Conservation (phyloP, 2,888 invertebrate genomes). For the Archaeoteleia sp. region DNA sequence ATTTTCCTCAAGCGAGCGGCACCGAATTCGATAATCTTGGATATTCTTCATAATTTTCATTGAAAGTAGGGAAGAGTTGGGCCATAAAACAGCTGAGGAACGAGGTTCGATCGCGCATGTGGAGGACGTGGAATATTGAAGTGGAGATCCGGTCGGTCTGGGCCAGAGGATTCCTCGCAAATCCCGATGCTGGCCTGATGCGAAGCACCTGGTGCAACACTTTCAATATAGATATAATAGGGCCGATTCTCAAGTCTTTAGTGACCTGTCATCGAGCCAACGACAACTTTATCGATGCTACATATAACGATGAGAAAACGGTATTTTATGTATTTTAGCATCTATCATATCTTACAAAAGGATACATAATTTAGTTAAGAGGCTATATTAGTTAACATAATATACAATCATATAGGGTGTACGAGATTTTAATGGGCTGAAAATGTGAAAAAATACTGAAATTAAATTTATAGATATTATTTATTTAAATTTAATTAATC, state of each 20-base stretch:
- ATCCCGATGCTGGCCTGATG: conserved; percentile 46
- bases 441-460: too few species aligned
- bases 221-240: conserved; percentile 26
- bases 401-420: too few species aligned
- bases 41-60: conserved; percentile 40
- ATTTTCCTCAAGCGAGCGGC: conserved; percentile 31
- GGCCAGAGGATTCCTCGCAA: conserved; percentile 49
- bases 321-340: too few species aligned
- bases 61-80: conserved; percentile 15
- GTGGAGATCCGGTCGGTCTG: conserved; percentile 49
- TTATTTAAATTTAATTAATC: too few species aligned
- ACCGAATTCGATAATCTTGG: conserved; percentile 25
- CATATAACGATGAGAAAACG: too few species aligned
- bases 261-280: conserved; percentile 18
- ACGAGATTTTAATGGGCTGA: too few species aligned
- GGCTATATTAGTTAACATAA: too few species aligned
- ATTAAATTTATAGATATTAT: too few species aligned
- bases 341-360: too few species aligned
- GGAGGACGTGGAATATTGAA: conserved; percentile 51
- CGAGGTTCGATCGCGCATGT: conserved; percentile 52
- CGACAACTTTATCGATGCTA: conserved; percentile 25
- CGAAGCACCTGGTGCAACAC: conserved; percentile 53
- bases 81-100: conserved; percentile 53
- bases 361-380: too few species aligned
- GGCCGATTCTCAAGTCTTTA: conserved; percentile 26